Evolutionary conservation across 1,140 invertebrate genomes (phyloP), one percentile per base, ranked within the genome.

Genomic region (Calycopis cecrops): DNA sequence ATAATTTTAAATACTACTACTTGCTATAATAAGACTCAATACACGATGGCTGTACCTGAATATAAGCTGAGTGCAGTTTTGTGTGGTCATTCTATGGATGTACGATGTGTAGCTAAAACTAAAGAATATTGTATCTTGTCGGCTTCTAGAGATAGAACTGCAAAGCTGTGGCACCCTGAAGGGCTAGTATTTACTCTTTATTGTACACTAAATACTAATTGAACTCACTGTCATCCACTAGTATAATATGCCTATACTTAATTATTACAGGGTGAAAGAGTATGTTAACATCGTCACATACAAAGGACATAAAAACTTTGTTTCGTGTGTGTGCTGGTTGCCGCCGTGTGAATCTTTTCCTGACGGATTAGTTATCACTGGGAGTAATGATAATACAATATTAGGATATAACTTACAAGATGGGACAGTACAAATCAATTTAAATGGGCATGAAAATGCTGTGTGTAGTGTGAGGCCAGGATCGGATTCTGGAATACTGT

Each of bases 361-460:
- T 6, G 89, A 93, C 33, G 96, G 96, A 14, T 76, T 96, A 2
- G 93, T 98, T 65, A 84, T 97, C 2, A 97, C 96, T 28, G 97
- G 96, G 9, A 95, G 96, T 65, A 95, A 97, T 86, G 97, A 99
- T 79, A 92, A 91, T 49, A 91, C 90, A 0, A 96, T 99, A 67
- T 90, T 94, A 61, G 90, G 94, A 10, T 98, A 95, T 77, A 89
- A 90, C 54, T 76, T 90, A 9, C 89, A 90, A 35, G 88, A 90
- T 48, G 85, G 81, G 40, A 88, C 92, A 47, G 91, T 93, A 1
- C 80, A 91, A 47, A 70, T 92, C 7, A 92, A 90, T 37, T 87
- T 98, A 4, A 91, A 92, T 61, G 95, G 94, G 6, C 97, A 99
- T 78, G 91, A 92, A 56, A 93, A 94, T 73, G 94, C 94, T 38